Base-by-base conservation (phyloP, 2,113 vertebrate species). In the Aplodontia rufa region DNA sequence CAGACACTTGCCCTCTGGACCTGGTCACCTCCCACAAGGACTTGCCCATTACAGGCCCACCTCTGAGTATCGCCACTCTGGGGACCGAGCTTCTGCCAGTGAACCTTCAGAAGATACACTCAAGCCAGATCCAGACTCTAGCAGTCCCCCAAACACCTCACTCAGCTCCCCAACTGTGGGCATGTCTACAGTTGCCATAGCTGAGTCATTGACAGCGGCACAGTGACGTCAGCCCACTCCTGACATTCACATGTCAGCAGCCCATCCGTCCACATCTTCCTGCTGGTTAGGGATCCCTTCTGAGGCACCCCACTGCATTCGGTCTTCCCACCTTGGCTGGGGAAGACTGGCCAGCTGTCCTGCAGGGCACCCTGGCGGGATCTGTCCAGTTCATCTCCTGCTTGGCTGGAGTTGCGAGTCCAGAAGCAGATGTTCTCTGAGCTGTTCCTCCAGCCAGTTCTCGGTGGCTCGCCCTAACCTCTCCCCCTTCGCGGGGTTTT, bases 171-270 rank as follows among this genome's bases (percentile, higher is more conserved):
- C 9, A 8, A 5, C 8, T 14, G 13, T 8, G 72, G 78, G 16
- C 28, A 30, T 37, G n/a, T n/a, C n/a, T 32, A 28, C 42, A 0
- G 78, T 62, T 76, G 42, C 40, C 75, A 32, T 3, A 3, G 0
- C 3, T 37, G 19, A 78, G 47, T 32, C n/a, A 58, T 24, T 0
- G 2, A 20, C 45, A 0, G 24, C 51, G 13, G 51, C 11, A 51
- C 2, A 2, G 35, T 24, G 0, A 35, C 32, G 78, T 32, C n/a
- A 35, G 5, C 24, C 37, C 40, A 51, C 58, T 87, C 82, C 16
- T 11, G 0, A 20, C 14, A 13, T 4, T 32, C 7, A 2, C 28
- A 1, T 49, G 55, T 79, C 24, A 5, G 53, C 0, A 2, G 4
- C 55, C 84, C 69, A 5, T 58, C 51, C 26, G 0, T 12, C 24